These are phyloP conservation scores for Thyatira batis DNA, from an alignment of 2,888 invertebrate species.

Conservation along the genomic window DNA sequence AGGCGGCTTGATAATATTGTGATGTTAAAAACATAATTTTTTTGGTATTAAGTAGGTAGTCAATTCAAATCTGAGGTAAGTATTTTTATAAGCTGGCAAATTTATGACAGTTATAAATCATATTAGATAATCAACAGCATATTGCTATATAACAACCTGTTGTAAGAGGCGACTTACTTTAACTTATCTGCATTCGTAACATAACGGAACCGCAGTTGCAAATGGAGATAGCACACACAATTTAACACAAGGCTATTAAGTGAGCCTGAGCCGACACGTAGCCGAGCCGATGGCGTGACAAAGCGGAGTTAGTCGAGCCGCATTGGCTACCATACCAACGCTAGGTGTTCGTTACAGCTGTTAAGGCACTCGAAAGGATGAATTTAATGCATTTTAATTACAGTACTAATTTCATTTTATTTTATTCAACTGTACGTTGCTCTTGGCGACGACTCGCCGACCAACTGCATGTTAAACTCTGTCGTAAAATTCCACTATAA, in stretches of 20 bases:
- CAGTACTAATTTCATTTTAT: conserved; percentile 13
- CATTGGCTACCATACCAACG: conserved; percentile 37
- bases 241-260: conserved; percentile 61
- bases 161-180: background rate
- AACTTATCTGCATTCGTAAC: conserved; percentile 29
- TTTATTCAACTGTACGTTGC: background rate
- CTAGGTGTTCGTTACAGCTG: conserved; percentile 62
- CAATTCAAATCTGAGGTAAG: too few relatives aligned
- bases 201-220: conserved; percentile 41
- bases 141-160: background rate
- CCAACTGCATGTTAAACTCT: too few relatives aligned
- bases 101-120: too few relatives aligned
- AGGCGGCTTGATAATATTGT: background rate
- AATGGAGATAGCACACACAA: conserved; percentile 72
- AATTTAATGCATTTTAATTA: conserved; percentile 44
- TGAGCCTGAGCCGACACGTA: conserved; percentile 39
- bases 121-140: too few relatives aligned
- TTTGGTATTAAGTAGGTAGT: too few relatives aligned
- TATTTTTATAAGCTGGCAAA: too few relatives aligned
- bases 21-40: too few relatives aligned
- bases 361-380: conserved; percentile 45
- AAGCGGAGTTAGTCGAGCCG: conserved; percentile 54
- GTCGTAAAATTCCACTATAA: too few relatives aligned
- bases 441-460: background rate
- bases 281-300: conserved; percentile 64